Evolutionary conservation across 2,113 vertebrate genomes (phyloP).

Genomic region (Otocyon megalotis): DNA sequence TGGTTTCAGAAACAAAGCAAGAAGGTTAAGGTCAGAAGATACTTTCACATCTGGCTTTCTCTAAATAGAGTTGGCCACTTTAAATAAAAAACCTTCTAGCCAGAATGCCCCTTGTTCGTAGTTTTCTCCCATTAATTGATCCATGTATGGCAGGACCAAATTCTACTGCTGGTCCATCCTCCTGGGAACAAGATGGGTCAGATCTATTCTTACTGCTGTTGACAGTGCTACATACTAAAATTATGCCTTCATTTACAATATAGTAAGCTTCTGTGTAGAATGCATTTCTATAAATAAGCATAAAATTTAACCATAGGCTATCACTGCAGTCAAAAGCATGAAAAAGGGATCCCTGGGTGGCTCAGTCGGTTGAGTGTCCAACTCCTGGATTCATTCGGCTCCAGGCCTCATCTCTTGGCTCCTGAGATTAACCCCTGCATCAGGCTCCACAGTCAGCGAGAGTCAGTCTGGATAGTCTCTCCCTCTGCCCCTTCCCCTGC

Average conservation of each 20-base stretch:
- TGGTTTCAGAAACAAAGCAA: not conserved
- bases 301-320: not conserved
- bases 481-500: not conserved
- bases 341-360: not conserved
- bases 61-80: not conserved
- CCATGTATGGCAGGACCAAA: not conserved
- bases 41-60: not conserved
- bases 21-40: not conserved
- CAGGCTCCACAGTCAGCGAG: not conserved
- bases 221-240: not conserved
- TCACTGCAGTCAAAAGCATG: not conserved
- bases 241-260: not conserved
- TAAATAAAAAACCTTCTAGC: not conserved
- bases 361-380: not conserved
- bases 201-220: not conserved
- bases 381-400: not conserved
- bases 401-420: not conserved
- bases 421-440: not conserved
- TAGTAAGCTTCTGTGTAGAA: not conserved
- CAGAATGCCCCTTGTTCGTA: not conserved
- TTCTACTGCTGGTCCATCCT: not conserved
- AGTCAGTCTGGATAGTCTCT: not conserved
- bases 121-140: not conserved
- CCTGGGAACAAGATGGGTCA: not conserved
- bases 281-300: not conserved